A percentile compares a stretch with the other conserved stretches of the same genome.
phyloP scores from a whole-genome alignment of 2,797 vertebrate genomes.

The Phataginus tetradactyla region DNA sequence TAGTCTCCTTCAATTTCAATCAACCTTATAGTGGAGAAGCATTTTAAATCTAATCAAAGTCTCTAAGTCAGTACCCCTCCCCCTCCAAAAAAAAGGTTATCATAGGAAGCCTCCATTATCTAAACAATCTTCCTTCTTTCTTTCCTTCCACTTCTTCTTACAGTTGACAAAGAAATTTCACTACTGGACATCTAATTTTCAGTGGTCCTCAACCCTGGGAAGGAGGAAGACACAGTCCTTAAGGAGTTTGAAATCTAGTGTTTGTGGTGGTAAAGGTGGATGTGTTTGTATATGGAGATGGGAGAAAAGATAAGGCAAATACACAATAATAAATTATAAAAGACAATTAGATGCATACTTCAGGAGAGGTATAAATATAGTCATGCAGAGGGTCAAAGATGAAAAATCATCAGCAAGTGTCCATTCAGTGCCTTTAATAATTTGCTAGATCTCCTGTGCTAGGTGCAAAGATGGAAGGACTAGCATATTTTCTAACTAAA shows the following conservation, averaged over 20 bases:
- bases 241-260: not conserved
- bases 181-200: not conserved
- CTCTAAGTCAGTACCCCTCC: not conserved
- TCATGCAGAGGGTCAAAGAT: not conserved
- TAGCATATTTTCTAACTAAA: slow-evolving; percentile 8
- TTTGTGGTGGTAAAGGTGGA: not conserved
- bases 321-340: not conserved
- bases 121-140: not conserved
- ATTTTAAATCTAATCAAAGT: not conserved
- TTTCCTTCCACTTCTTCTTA: not conserved
- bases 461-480: not conserved
- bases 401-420: not conserved
- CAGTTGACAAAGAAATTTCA: not conserved
- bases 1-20: not conserved
- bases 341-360: not conserved
- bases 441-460: slow-evolving; percentile 7
- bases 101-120: not conserved
- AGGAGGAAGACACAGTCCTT: not conserved
- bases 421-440: not conserved
- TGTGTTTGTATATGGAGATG: not conserved
- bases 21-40: not conserved
- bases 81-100: not conserved
- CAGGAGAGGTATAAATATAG: not conserved
- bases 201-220: not conserved
- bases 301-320: not conserved